phyloP scores from a whole-genome alignment of 2,113 vertebrate genomes.

The Microcebus ravelobensis region DNA sequence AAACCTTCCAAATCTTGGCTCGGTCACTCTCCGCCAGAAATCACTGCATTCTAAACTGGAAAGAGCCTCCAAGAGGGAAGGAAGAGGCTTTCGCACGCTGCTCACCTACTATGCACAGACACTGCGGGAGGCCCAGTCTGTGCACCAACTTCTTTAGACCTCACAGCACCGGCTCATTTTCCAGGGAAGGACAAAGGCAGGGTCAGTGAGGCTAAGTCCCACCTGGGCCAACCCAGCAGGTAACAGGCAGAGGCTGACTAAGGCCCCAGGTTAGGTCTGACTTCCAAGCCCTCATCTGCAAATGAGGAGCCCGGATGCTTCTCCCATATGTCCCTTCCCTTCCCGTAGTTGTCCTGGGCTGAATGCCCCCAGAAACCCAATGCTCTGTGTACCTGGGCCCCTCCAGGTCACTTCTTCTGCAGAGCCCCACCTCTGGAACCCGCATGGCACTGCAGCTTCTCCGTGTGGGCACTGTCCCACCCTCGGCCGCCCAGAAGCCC shows the following conservation, averaged over 20 bases:
- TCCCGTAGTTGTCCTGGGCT: not conserved
- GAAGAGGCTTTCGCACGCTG: not conserved
- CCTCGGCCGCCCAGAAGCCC: not conserved
- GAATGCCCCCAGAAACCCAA: not conserved
- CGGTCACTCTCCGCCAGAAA: not conserved
- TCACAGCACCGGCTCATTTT: not conserved
- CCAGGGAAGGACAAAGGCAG: not conserved
- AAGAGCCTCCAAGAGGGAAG: not conserved
- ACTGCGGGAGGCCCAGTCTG: not conserved
- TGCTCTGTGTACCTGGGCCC: not conserved
- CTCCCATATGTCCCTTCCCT: not conserved
- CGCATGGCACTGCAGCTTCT: not conserved
- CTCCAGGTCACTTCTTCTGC: not conserved
- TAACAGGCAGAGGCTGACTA: not conserved
- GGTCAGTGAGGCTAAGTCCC: not conserved
- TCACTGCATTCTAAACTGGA: not conserved
- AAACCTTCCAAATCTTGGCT: slow-evolving; percentile 25
- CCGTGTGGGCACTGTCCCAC: not conserved
- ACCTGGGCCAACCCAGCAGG: not conserved
- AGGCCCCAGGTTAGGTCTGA: not conserved
- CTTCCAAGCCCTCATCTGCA: not conserved
- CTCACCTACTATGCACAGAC: rapidly evolving
- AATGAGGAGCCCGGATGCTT: not conserved
- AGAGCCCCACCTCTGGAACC: not conserved
- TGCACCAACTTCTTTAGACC: too few relatives aligned